Percentiles rank a stretch among this genome's conserved stretches.
phyloP scores from a whole-genome alignment of 2,888 invertebrate species.

The Anoplius nigerrimus region DNA sequence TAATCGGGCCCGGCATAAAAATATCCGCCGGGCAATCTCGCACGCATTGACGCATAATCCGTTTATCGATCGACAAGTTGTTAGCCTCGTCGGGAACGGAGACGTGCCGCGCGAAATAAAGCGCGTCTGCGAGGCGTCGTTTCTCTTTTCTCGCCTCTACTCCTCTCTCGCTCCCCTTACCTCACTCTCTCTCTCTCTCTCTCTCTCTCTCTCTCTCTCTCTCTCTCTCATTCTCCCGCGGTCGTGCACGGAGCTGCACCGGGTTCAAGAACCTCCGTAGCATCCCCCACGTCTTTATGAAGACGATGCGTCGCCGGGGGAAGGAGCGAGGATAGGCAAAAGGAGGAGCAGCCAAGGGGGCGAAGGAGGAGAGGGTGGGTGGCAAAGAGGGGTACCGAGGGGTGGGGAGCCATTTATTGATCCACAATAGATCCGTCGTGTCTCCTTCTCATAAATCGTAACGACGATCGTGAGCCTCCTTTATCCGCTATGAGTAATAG shows the following conservation, averaged over 20 bases:
- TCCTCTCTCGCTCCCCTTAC: conserved; percentile 4
- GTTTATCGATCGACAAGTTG: background rate
- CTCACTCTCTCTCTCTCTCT: background rate
- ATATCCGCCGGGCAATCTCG: too few relatives aligned
- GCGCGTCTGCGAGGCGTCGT: conserved; percentile 3
- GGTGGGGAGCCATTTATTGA: conserved; percentile 30
- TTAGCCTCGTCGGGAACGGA: background rate
- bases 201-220: conserved; percentile 6
- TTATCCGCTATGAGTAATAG: conserved; percentile 11
- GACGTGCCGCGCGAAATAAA: conserved; percentile 14
- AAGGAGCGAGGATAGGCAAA: background rate
- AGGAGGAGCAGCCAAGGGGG: too few relatives aligned
- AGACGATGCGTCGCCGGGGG: conserved; percentile 13
- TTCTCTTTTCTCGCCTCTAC: background rate
- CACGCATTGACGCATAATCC: conserved; percentile 2
- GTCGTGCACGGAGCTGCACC: background rate
- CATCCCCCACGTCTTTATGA: conserved; percentile 16
- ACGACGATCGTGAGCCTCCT: conserved; percentile 9
- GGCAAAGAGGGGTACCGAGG: too few relatives aligned
- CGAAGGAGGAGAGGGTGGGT: too few relatives aligned
- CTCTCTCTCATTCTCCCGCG: conserved; percentile 3
- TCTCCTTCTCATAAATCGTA: conserved; percentile 33
- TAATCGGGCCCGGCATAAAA: too few relatives aligned
- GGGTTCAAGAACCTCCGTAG: conserved; percentile 36
- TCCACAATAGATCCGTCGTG: conserved; percentile 42